Evolutionary conservation across 2,888 invertebrate genomes (phyloP).

Genomic region (Oscheius sp.): DNA sequence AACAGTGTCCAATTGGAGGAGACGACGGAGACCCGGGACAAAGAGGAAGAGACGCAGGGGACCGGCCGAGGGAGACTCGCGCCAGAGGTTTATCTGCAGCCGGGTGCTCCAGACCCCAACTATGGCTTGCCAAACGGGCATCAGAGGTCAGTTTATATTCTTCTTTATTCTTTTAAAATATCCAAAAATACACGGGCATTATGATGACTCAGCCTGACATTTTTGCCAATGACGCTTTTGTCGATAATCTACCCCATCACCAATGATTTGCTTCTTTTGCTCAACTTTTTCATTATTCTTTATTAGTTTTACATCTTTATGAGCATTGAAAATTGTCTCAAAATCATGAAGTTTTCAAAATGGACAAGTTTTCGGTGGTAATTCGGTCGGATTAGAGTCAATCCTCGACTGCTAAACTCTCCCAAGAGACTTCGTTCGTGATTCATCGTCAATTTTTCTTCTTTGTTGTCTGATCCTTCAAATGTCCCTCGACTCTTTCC

Average conservation of each 20-base stretch:
- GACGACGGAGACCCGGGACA: neutral
- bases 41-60: conserved; percentile 27
- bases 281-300: too few relatives aligned
- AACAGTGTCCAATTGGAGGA: neutral
- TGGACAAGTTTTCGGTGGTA: conserved; percentile 19
- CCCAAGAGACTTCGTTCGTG: neutral
- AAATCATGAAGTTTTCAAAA: too few relatives aligned
- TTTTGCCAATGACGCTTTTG: too few relatives aligned
- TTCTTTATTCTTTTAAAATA: neutral
- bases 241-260: too few relatives aligned
- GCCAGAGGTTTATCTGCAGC: conserved; percentile 33
- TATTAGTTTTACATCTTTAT: too few relatives aligned
- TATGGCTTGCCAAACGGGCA: conserved; percentile 72
- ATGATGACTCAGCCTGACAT: neutral
- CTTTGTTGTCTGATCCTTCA: neutral
- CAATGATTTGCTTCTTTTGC: too few relatives aligned
- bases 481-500: neutral
- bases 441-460: too few relatives aligned
- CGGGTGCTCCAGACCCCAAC: conserved; percentile 19
- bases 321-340: too few relatives aligned
- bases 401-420: neutral
- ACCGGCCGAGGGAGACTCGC: conserved; percentile 24
- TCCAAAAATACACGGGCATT: neutral
- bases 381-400: neutral
- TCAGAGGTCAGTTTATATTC: conserved; percentile 60